Evolutionary conservation across 2,113 vertebrate species (phyloP).

Genomic region (Nothobranchius furzeri): DNA sequence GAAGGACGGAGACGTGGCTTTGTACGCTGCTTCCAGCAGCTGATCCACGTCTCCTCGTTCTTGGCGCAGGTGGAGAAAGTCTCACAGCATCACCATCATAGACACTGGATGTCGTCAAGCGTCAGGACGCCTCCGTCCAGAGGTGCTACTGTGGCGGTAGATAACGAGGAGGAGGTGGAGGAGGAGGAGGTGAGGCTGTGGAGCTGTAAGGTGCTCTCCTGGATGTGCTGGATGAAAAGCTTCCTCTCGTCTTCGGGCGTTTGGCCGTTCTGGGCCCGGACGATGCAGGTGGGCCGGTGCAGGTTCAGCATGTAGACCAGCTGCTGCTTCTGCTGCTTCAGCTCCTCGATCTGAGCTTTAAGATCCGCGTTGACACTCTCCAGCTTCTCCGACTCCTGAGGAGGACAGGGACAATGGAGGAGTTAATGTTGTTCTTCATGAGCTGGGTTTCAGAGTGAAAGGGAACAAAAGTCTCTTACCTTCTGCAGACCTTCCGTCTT

Average conservation of each 20-base stretch:
- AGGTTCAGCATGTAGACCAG: constrained; percentile 99
- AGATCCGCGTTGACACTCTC: constrained; percentile 93
- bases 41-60: not conserved
- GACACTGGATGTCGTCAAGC: constrained; percentile 52
- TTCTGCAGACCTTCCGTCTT: constrained; percentile 93
- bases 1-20: constrained; percentile 15
- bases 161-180: constrained; percentile 2
- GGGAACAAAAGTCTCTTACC: constrained; percentile 65
- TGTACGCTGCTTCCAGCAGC: constrained; percentile 40
- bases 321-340: constrained; percentile 97
- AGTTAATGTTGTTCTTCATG: too few relatives aligned
- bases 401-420: not conserved
- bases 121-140: constrained; percentile 24
- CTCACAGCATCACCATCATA: constrained; percentile 27
- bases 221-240: constrained; percentile 96
- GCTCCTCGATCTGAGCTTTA: constrained; percentile 95
- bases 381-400: constrained; percentile 95
- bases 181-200: constrained; percentile 63
- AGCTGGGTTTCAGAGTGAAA: too few relatives aligned
- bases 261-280: constrained; percentile 90
- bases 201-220: constrained; percentile 89
- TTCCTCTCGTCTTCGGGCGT: constrained; percentile 95
- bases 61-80: not conserved
- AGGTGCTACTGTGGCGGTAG: constrained; percentile 8
- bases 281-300: constrained; percentile 96